Percentiles rank a stretch among this genome's conserved stretches.
Evolutionary conservation across 2,113 vertebrate species (phyloP).

Genomic region (Oreotrochilus melanogaster): DNA sequence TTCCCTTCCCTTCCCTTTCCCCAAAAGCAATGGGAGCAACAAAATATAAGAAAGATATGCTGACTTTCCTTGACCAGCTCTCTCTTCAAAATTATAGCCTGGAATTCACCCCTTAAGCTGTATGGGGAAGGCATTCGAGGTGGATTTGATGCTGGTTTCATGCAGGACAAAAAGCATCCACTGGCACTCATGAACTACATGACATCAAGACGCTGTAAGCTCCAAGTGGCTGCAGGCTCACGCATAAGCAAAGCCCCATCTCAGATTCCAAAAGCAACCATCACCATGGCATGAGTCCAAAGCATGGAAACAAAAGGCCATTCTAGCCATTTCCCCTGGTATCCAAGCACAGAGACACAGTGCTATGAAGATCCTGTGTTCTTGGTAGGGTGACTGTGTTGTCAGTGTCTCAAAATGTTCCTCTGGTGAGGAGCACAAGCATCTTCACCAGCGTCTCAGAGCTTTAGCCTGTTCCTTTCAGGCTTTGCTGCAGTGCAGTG

Average conservation of each 20-base stretch:
- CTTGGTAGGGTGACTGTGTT: not conserved
- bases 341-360: not conserved
- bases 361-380: not conserved
- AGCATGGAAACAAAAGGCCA: not conserved
- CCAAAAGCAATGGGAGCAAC: not conserved
- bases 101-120: not conserved
- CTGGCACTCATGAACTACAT: not conserved
- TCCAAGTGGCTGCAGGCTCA: constrained; percentile 12
- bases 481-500: not conserved
- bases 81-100: not conserved
- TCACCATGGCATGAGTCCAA: not conserved
- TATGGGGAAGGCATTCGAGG: not conserved
- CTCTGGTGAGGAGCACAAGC: not conserved
- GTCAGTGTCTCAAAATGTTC: not conserved
- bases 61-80: not conserved
- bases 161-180: not conserved
- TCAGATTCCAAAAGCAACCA: constrained; percentile 29
- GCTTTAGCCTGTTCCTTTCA: not conserved
- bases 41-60: not conserved
- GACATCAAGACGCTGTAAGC: not conserved
- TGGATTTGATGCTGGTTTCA: not conserved
- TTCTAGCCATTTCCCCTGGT: not conserved
- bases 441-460: not conserved
- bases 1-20: accelerated
- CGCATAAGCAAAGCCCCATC: not conserved